A percentile compares a stretch with the other conserved stretches of the same genome.
Evolutionary conservation across 2,888 invertebrate genomes (phyloP).

Genomic region (Ochropleura plecta): DNA sequence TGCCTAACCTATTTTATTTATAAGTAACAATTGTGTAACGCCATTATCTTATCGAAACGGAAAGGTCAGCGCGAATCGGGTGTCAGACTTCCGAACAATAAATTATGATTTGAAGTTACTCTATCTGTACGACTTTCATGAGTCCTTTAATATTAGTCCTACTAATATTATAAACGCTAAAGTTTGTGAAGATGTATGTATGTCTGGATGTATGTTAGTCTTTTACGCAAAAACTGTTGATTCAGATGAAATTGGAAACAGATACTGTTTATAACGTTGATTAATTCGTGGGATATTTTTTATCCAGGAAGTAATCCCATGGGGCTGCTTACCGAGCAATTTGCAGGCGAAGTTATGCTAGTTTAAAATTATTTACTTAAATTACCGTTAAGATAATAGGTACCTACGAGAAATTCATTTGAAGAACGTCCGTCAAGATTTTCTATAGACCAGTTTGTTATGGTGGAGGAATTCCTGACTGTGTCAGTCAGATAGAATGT

Average conservation of each 20-base stretch:
- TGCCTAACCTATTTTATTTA: slow-evolving; percentile 72
- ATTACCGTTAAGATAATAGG: slow-evolving; percentile 7
- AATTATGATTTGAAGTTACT: slow-evolving; percentile 70
- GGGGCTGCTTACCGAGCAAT: too few relatives aligned
- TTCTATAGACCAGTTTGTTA: slow-evolving; percentile 41
- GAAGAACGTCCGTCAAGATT: slow-evolving; percentile 31
- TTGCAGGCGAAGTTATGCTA: too few relatives aligned
- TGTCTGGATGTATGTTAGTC: too few relatives aligned
- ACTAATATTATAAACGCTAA: too few relatives aligned
- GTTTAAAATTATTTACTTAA: slow-evolving; percentile 27
- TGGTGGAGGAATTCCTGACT: slow-evolving; percentile 25
- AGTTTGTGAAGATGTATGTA: too few relatives aligned
- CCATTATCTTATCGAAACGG: slow-evolving; percentile 86
- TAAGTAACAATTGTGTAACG: slow-evolving; percentile 78
- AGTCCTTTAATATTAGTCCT: slow-evolving; percentile 41
- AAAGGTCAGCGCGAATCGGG: slow-evolving; percentile 84
- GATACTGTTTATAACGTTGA: too few relatives aligned
- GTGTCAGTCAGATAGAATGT: slow-evolving; percentile 45
- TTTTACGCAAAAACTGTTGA: too few relatives aligned
- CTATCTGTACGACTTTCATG: slow-evolving; percentile 64
- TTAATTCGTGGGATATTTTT: too few relatives aligned
- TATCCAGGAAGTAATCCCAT: too few relatives aligned
- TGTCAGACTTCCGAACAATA: slow-evolving; percentile 84
- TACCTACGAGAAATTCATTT: slow-evolving; percentile 10
- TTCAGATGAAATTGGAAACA: too few relatives aligned